Conservation (phyloP, 2,888 invertebrate genomes). For the Cheilosia scutellata region DNA sequence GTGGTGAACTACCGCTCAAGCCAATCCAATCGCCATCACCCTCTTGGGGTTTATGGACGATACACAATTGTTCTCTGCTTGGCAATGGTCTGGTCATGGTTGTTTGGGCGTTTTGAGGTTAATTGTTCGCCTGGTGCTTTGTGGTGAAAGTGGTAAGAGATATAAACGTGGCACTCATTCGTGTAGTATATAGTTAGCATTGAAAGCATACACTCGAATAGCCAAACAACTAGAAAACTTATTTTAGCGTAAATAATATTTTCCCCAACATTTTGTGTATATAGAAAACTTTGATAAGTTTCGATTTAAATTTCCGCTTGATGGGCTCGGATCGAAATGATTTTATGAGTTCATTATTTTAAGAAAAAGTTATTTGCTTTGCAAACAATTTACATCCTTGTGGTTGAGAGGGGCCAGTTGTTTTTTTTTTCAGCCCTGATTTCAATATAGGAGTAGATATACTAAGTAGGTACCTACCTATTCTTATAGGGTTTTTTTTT, state of each 20-base stretch:
- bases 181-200: not conserved
- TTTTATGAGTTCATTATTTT: slow-evolving; percentile 42
- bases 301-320: slow-evolving; percentile 48
- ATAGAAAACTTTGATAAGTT: slow-evolving; percentile 42
- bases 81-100: slow-evolving; percentile 53
- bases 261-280: slow-evolving; percentile 18
- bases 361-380: not conserved
- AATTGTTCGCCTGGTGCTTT: slow-evolving; percentile 56
- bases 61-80: slow-evolving; percentile 1
- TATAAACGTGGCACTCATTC: slow-evolving; percentile 2
- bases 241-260: slow-evolving; percentile 55
- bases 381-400: not conserved
- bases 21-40: slow-evolving; percentile 29
- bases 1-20: slow-evolving; percentile 40
- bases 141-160: slow-evolving; percentile 40
- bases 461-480: too few relatives aligned
- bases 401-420: too few relatives aligned
- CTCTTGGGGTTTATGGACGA: slow-evolving; percentile 31
- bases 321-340: slow-evolving; percentile 50
- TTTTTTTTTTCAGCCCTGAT: too few relatives aligned
- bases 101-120: slow-evolving; percentile 46
- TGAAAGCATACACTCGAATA: not conserved
- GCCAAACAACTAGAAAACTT: slow-evolving; percentile 36
- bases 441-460: too few relatives aligned
- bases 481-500: too few relatives aligned